Percentiles rank a stretch among this genome's conserved stretches.
Conservation (phyloP, 2,113 vertebrate genomes). For the Brachirus orientalis region DNA sequence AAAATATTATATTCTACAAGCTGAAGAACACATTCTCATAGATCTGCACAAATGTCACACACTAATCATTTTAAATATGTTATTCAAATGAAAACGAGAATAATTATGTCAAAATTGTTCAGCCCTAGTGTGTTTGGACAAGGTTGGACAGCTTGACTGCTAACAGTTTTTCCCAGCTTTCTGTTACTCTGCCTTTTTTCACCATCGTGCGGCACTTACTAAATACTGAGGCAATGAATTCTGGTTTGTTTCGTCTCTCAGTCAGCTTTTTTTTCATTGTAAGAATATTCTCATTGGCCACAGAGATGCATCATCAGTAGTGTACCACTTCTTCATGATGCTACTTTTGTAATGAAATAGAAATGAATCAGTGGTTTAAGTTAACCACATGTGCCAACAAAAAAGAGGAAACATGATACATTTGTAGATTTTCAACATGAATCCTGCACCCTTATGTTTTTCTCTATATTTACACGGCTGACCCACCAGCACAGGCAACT, state of each 20-base stretch:
- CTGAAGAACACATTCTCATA: no score
- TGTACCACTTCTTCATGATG: background rate
- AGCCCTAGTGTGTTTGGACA: no score
- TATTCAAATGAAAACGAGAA: no score
- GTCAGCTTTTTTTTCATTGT: background rate
- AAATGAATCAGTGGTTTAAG: background rate
- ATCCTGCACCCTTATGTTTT: background rate
- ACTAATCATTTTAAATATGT: no score
- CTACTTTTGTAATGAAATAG: slow-evolving; percentile 8
- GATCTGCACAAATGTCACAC: no score
- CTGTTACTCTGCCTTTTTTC: no score
- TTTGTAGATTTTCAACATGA: slow-evolving; percentile 11
- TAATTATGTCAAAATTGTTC: no score
- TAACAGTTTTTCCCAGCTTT: no score
- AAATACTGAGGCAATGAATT: background rate
- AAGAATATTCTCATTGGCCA: background rate
- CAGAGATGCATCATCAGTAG: background rate
- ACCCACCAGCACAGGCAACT: background rate
- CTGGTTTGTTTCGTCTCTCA: background rate
- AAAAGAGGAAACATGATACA: slow-evolving; percentile 38
- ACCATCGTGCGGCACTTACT: no score
- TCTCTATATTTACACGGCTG: background rate
- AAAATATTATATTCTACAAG: no score
- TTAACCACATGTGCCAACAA: slow-evolving; percentile 6
- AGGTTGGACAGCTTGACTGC: no score